phyloP scores from a whole-genome alignment of 2,888 invertebrate species.

The Priocnemis perturbator region DNA sequence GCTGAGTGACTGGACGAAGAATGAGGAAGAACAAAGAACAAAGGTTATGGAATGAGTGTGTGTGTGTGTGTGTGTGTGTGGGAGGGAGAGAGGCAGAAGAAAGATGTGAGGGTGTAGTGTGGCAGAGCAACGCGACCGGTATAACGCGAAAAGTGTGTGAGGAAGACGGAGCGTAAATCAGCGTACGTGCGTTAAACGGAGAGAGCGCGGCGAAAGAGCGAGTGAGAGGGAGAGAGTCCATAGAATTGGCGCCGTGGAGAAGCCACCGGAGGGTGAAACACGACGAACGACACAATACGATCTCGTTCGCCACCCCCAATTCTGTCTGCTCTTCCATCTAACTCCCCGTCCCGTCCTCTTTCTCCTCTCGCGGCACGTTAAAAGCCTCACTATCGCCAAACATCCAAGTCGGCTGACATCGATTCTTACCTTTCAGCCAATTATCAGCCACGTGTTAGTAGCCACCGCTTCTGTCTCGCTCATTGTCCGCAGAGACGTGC shows the following conservation, averaged over 20 bases:
- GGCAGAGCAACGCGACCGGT: neutral
- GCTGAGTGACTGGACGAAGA: constrained; percentile 20
- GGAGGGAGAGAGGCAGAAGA: neutral
- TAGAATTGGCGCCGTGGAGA: neutral
- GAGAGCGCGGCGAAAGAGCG: neutral
- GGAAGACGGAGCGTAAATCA: too few species aligned
- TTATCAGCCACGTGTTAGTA: constrained; percentile 24
- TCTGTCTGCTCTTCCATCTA: neutral
- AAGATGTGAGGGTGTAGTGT: neutral
- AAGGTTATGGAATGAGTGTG: constrained; percentile 2
- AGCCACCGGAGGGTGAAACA: constrained; percentile 35
- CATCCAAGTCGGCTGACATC: constrained; percentile 32
- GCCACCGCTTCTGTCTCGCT: too few species aligned
- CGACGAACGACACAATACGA: constrained; percentile 42
- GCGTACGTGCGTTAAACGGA: too few species aligned
- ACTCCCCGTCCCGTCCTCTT: constrained; percentile 8
- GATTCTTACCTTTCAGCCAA: constrained; percentile 45
- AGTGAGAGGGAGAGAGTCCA: constrained; percentile 4
- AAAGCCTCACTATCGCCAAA: neutral
- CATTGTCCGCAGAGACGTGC: too few species aligned
- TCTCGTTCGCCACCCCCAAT: constrained; percentile 28
- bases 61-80: too few species aligned
- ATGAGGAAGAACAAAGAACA: constrained; percentile 27
- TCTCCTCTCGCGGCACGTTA: neutral
- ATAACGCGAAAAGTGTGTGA: constrained; percentile 14